phyloP scores from a whole-genome alignment of 37 sponge, comb jelly and placozoan genomes.

The Agelas oroides region DNA sequence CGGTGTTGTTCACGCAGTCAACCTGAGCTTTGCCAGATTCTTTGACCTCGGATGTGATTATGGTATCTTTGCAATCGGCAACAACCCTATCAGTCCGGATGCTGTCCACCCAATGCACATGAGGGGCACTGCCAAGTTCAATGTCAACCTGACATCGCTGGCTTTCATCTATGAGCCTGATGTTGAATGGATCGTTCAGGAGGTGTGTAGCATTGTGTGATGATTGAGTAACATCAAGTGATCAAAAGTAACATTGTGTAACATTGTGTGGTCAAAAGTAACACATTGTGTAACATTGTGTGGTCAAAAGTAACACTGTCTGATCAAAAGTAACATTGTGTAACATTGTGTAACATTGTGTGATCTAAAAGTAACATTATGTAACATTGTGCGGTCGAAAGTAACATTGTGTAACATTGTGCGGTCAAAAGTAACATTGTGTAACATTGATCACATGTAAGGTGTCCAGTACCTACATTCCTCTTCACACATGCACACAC shows the following conservation, averaged over 20 bases:
- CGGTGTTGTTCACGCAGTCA: slow-evolving; percentile 38
- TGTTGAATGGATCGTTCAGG: slow-evolving; percentile 88
- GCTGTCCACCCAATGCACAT: slow-evolving; percentile 83
- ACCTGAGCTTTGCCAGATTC: slow-evolving; percentile 78
- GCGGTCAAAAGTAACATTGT: too few species aligned
- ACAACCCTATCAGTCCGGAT: slow-evolving; percentile 86
- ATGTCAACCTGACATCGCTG: slow-evolving; percentile 42
- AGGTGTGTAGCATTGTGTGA: slow-evolving; percentile 29
- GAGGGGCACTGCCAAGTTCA: slow-evolving; percentile 36
- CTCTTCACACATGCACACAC: neutral
- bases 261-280: neutral
- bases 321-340: too few species aligned
- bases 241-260: too few species aligned
- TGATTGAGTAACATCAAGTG: neutral
- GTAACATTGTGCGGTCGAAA: neutral
- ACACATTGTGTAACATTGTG: too few species aligned
- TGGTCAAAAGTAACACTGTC: too few species aligned
- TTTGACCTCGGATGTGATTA: slow-evolving; percentile 43
- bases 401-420: too few species aligned
- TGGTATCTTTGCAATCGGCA: slow-evolving; percentile 62
- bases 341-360: too few species aligned
- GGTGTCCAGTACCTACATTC: neutral
- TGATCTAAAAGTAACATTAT: too few species aligned
- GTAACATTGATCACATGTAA: too few species aligned
- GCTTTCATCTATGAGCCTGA: slow-evolving; percentile 79